phyloP scores from a whole-genome alignment of 2,113 vertebrate genomes.

The Onychostoma macrolepis region DNA sequence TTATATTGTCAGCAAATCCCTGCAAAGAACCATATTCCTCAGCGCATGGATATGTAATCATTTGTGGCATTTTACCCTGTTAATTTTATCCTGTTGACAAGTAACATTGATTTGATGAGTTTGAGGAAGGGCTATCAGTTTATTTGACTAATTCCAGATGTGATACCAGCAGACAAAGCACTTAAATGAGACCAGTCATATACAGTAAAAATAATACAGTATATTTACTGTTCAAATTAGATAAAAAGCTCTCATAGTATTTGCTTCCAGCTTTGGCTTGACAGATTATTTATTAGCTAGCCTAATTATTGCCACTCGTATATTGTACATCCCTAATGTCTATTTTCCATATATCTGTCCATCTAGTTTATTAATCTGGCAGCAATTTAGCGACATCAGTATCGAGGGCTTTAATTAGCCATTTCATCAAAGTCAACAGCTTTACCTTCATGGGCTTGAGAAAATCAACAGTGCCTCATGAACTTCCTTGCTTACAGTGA shows the following conservation, averaged over 20 bases:
- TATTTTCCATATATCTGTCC: neutral
- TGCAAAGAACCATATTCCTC: too few relatives aligned
- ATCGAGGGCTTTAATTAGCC: neutral
- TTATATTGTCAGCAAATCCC: too few relatives aligned
- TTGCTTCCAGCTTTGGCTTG: neutral
- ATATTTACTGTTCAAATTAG: neutral
- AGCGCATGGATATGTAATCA: too few relatives aligned
- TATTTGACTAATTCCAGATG: neutral
- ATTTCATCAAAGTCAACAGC: slow-evolving; percentile 14
- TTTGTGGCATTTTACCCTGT: too few relatives aligned
- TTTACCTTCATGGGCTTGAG: neutral
- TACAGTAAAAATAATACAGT: neutral
- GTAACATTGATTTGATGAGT: neutral
- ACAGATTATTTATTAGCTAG: neutral
- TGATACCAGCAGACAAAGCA: neutral
- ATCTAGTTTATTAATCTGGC: neutral
- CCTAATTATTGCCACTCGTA: neutral
- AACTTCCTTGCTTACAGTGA: slow-evolving; percentile 8
- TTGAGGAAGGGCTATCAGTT: neutral
- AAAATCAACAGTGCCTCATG: neutral
- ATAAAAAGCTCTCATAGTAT: neutral
- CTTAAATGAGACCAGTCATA: neutral
- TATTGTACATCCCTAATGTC: neutral
- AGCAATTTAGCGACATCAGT: neutral
- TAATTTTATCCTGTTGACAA: neutral